phyloP scores from a whole-genome alignment of 2,113 vertebrate species.

The Lamprologus callipterus region DNA sequence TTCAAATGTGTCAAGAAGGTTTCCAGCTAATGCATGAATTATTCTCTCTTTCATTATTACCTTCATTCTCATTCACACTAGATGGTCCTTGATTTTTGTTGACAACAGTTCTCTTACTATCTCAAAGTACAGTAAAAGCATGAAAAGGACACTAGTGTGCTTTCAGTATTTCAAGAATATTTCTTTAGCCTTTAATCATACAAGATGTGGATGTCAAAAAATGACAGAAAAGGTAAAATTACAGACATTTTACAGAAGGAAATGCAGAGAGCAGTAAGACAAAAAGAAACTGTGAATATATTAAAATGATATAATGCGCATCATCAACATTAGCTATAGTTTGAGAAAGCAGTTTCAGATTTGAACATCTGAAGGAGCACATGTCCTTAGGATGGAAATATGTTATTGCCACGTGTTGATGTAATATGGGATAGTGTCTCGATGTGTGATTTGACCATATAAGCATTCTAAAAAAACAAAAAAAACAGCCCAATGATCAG shows the following conservation, averaged over 20 bases:
- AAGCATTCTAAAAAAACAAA: background rate
- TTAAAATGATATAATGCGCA: background rate
- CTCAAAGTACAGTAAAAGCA: background rate
- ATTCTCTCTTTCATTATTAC: constrained; percentile 24
- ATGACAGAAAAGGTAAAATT: background rate
- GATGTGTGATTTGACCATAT: background rate
- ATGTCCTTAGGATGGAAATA: background rate
- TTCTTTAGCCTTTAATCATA: background rate
- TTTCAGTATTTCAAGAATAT: background rate
- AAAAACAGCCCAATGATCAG: background rate
- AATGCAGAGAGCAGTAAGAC: background rate
- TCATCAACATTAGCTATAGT: background rate
- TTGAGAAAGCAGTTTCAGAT: background rate
- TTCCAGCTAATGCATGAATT: constrained; percentile 25
- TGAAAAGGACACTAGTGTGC: background rate
- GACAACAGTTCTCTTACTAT: background rate
- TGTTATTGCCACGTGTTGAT: background rate
- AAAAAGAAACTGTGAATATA: background rate
- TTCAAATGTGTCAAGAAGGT: constrained; percentile 50
- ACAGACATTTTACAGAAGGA: background rate
- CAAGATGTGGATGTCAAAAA: background rate
- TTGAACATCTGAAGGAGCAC: background rate
- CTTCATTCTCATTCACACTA: background rate
- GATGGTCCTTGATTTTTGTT: background rate
- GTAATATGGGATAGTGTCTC: background rate